Base-by-base conservation (phyloP, 2,797 vertebrate genomes). In the Agapornis canus region DNA sequence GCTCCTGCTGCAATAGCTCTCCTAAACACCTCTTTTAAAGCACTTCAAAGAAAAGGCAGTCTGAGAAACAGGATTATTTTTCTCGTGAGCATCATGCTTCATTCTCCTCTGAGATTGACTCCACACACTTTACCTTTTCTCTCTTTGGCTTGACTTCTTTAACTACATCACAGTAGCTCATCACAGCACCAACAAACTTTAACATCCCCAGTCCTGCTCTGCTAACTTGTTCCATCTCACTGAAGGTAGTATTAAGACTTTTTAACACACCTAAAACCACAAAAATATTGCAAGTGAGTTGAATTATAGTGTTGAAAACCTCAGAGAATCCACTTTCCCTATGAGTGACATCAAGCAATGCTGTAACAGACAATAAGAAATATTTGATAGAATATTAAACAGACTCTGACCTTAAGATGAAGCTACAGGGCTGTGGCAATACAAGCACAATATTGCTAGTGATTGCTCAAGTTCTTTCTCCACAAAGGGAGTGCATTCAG, bases 181-280 rank as follows among this genome's bases (percentile, higher is more conserved):
- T 98, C 37, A 99, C 98, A 11, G 99, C 99, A 84, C 99, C 99
- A 1, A 99, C 99, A 94, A 99, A 99, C 92, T 99, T 99, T 22
- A 99, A 93, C 99, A 99, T 99, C 51, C 99, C 99, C 66, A 99
- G 97, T 27, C 99, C 99, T 1, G 99, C 99, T 95, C 98, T 99
- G 97, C 99, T 99, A 88, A 99, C 99, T 10, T 96, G 98, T 92
- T 99, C 99, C 99, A 99, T 99, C 86, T 99, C 99, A 73, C 97
- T 98, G 11, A 98, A 97, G 11, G 97, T 98, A 15, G 99, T 99
- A 61, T 98, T 99, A 39, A 99, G 98, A 80, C 93, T 99, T 97
- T 97, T 99, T 69, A 99, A 90, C 92, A 98, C 98, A 68, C 89
- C 99, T 99, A 94, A 43, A 86, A 83, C 87, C 31, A 88, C 35